Base-by-base conservation (phyloP, 2,888 invertebrate genomes). In the Achlya flavicornis region DNA sequence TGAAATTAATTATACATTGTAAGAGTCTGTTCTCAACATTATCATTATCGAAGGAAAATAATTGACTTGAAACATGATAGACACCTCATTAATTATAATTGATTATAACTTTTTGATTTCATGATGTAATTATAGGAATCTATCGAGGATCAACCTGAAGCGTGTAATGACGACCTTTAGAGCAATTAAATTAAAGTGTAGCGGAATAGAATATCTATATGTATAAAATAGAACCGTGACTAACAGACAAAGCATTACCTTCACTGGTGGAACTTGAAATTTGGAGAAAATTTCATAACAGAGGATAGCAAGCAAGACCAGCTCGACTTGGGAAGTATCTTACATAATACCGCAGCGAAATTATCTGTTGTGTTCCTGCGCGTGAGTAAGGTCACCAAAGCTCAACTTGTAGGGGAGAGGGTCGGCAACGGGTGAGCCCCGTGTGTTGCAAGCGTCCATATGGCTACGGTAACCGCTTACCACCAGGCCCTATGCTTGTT, bases 41-140 rank as follows among this genome's bases (percentile, higher is more conserved):
- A 16, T 10, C 53, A 57, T 35, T 43, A 58, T 63, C 63, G 57
- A 66, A 35, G n/a, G 63, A n/a, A 60, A 66, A 59, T 66, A 43
- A 61, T 59, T 60, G 60, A 60, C 60, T 60, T 41, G 66, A 62
- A 62, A 62, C 35, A 43, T 57, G 60, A 66, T 59, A 58, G 58
- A 63, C 33, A 12, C 6, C 62, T 58, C 62, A 48, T 63, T 63
- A 63, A 33, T 63, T 61, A 61, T 60, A 60, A 60, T 60, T 60
- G 60, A 60, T 60, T 11, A 12, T 41, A 41, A 19, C 41, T n/a
- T 41, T 59, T 59, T 41, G 16, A 59, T 41, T 58, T 4, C 33
- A 58, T n/a, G 58, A 58, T 4, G 3, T 4, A 6, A 58, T 35
- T 33, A 33, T 33, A 26, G n/a, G n/a, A 1, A 35, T 38, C 11